Evolutionary conservation across 2,888 invertebrate species (phyloP), one percentile per base, ranked within the genome.

Genomic region (Harpagoxenus sublaevis): DNA sequence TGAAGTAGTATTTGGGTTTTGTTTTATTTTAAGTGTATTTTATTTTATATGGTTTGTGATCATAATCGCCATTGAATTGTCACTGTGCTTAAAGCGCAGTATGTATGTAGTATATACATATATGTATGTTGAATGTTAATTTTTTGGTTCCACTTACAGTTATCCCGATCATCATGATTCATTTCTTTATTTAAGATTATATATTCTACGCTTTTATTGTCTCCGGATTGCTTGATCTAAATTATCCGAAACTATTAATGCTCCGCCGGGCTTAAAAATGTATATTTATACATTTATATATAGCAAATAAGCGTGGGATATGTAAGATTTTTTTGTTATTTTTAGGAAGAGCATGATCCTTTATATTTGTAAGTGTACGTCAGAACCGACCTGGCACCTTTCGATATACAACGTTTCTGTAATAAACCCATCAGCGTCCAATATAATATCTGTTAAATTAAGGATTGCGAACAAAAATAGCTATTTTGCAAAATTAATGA

Each of bases 321-420:
- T 87, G 70, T 78, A 65, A 35, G 53, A 63, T 62, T 65, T 48
- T 66, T 51, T 70, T 86, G 45, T 83, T 66, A 12, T 86, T 84
- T 84, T 79, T 87, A 86, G 74, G 82, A 87, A 84, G 63, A 84
- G 91, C 91, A 91, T 90, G 48, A 74, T 77, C 74, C 70, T 90
- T 86, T 1, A 18, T 81, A 82, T 88, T 88, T 85, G 31, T 86
- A 71, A 82, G 57, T 88, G 86, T 89, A 83, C 86, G 87, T 92
- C 91, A 89, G 90, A 92, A 88, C 89, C 92, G 92, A 92, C 89
- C 91, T 92, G 91, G 90, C 91, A 91, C 90, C 82, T 63, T 87
- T 77, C 82, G 77, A 65, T 86, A 84, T 84, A 85, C 81, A 62
- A 77, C 66, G 12, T 63, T 42, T 83, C 55, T 57, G 66, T 86